Evolutionary conservation across 2,113 vertebrate genomes (phyloP), one percentile per base, ranked within the genome.

Genomic region (Fukomys damarensis): DNA sequence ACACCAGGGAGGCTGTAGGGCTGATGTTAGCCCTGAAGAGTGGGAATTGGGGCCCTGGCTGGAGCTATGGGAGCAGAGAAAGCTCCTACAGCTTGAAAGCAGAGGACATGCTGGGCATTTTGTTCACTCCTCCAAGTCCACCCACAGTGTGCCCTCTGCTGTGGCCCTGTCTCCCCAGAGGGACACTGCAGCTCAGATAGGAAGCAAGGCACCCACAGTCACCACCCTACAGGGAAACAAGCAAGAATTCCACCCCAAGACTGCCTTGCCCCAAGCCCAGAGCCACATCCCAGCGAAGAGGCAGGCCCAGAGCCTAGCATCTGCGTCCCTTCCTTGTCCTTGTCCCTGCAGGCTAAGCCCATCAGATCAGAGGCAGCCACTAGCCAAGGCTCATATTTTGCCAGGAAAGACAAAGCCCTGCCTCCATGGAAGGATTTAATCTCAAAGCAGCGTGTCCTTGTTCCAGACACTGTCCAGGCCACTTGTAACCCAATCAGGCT

Each of bases 391-490:
- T 89, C 82, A 56, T 38, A 85, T 92, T 95, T 81, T 77, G 90
- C 56, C 87, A 70, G 61, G 91, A 83, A 90, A 46, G 70, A 91
- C 22, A 43, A 41, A 26, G 41, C 61, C 74, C 28, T 0, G 0
- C 95, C 72, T 58, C 89, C 0, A 0, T 0, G 16, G 88, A 32
- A 83, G 89, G 91, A 89, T 63, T 89, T 76, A 61, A 93, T 65
- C 93, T 96, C 83, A 49, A 89, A 74, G 49, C 20, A 38, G 43
- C 8, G 1, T 87, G 95, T 43, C 84, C 80, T 93, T 95, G 95
- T 92, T 80, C 65, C 24, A 5, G 30, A 49, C 2, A 0, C 14
- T 2, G 1, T 89, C 82, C 6, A 0, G 56, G 59, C 85, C 26
- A 65, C 65, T 81, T 81, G 85, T 92, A 77, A 81, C 81, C 68